Percentiles rank a stretch among this genome's conserved stretches.
Conservation (phyloP, 2,888 invertebrate species). For the Tanaodytes sp. region DNA sequence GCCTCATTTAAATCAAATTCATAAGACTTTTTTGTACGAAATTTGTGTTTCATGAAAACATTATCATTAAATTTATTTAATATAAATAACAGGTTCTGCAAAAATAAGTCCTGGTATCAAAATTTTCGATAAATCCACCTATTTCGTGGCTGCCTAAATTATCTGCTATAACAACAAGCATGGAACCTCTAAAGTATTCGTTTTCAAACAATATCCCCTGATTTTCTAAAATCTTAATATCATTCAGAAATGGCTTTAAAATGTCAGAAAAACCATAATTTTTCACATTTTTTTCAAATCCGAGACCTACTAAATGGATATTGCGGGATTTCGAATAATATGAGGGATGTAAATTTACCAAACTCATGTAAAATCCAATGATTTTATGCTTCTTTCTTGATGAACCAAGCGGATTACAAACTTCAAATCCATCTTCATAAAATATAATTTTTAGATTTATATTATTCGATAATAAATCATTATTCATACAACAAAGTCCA, state of each 20-base stretch:
- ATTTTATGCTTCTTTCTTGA: slow-evolving; percentile 17
- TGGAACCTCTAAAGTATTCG: slow-evolving; percentile 13
- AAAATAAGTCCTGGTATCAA: slow-evolving; percentile 14
- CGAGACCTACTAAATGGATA: slow-evolving; percentile 19
- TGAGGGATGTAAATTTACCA: slow-evolving; percentile 19
- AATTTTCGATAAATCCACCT: slow-evolving; percentile 23
- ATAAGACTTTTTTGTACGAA: slow-evolving; percentile 10
- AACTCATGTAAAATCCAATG: slow-evolving; percentile 10
- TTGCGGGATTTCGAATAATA: slow-evolving; percentile 19
- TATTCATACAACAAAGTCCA: slow-evolving; percentile 22
- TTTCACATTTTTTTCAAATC: slow-evolving; percentile 16
- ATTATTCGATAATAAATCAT: slow-evolving; percentile 5
- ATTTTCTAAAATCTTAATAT: slow-evolving; percentile 15
- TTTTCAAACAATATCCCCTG: slow-evolving; percentile 5
- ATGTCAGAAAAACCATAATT: slow-evolving; percentile 9
- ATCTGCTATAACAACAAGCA: slow-evolving; percentile 14
- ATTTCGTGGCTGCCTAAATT: slow-evolving; percentile 27
- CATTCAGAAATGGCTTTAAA: slow-evolving; percentile 11
- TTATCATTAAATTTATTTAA: slow-evolving; percentile 9
- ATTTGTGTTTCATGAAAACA: slow-evolving; percentile 10
- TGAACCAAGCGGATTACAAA: slow-evolving; percentile 23
- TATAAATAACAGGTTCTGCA: slow-evolving; percentile 21
- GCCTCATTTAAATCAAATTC: slow-evolving; percentile 13
- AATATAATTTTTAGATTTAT: slow-evolving; percentile 10
- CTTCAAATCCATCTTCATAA: slow-evolving; percentile 22